These are phyloP conservation scores for Pollachius pollachius DNA, from an alignment of 2,113 vertebrate genomes.

Conservation along the genomic window DNA sequence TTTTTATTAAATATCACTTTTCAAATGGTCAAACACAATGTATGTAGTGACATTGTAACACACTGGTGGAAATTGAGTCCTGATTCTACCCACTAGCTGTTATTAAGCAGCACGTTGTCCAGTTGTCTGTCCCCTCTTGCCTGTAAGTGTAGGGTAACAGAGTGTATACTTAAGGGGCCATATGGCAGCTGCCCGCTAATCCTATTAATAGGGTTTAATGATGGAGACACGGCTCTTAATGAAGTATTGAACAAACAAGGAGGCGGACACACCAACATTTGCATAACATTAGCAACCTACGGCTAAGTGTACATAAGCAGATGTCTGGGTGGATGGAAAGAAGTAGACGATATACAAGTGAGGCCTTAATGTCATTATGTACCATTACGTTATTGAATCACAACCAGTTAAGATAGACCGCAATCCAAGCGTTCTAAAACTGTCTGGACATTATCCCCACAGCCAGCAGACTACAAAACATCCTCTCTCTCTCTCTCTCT, in stretches of 20 bases:
- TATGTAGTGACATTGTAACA: neutral
- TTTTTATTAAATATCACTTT: neutral
- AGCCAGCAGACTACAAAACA: too few relatives aligned
- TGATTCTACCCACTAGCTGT: neutral
- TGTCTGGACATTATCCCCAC: too few relatives aligned
- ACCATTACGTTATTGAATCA: too few relatives aligned
- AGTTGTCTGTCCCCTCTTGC: neutral
- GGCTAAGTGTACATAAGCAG: too few relatives aligned
- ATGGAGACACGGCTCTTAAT: conserved; percentile 31
- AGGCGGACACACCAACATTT: neutral
- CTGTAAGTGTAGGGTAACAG: neutral
- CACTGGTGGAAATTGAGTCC: neutral
- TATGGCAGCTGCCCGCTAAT: conserved; percentile 54
- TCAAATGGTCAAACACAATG: neutral
- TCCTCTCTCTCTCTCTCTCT: too few relatives aligned
- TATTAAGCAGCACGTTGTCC: neutral
- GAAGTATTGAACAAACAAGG: conserved; percentile 28
- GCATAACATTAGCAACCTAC: too few relatives aligned
- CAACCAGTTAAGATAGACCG: too few relatives aligned
- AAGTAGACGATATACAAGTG: too few relatives aligned
- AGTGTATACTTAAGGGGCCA: conserved; percentile 28
- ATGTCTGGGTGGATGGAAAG: too few relatives aligned
- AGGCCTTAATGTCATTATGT: too few relatives aligned
- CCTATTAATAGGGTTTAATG: conserved; percentile 59
- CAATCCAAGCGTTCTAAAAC: too few relatives aligned